A percentile compares a stretch with the other conserved stretches of the same genome.
These are phyloP conservation scores for Gyrodactylus salaris DNA, from an alignment of 1,140 invertebrate genomes.

Conservation along the genomic window DNA sequence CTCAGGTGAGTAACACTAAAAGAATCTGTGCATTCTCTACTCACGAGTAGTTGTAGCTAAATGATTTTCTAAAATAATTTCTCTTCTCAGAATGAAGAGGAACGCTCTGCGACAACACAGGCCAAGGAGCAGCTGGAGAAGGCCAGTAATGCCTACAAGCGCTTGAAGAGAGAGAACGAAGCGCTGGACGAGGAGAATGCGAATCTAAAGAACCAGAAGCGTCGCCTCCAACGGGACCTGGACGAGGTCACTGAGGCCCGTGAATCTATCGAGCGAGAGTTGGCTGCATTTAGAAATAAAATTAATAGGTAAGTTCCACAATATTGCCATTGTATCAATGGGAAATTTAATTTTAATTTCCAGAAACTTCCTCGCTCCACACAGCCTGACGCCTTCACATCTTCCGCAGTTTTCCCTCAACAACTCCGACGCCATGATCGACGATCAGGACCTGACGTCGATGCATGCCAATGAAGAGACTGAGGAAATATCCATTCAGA, in stretches of 20 bases:
- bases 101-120: background rate
- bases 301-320: constrained; percentile 2
- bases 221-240: constrained; percentile 5
- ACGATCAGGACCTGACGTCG: background rate
- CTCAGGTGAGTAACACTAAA: background rate
- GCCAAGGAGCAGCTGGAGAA: constrained; percentile 4
- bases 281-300: background rate
- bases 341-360: too few relatives aligned
- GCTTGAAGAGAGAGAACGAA: background rate
- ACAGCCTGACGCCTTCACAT: background rate
- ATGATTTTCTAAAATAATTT: background rate
- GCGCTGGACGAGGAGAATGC: background rate
- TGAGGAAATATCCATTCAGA: background rate
- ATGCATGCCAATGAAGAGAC: background rate
- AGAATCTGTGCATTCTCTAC: too few relatives aligned
- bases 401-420: background rate
- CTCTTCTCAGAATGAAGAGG: background rate
- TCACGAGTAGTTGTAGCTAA: background rate
- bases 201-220: background rate
- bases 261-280: background rate
- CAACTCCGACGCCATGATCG: background rate
- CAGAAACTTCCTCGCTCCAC: background rate
- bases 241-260: constrained; percentile 3
- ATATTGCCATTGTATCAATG: too few relatives aligned
- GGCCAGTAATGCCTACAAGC: background rate